A percentile compares a stretch with the other conserved stretches of the same genome.
phyloP scores from a whole-genome alignment of 2,888 invertebrate species.

The Tachina grossa region DNA sequence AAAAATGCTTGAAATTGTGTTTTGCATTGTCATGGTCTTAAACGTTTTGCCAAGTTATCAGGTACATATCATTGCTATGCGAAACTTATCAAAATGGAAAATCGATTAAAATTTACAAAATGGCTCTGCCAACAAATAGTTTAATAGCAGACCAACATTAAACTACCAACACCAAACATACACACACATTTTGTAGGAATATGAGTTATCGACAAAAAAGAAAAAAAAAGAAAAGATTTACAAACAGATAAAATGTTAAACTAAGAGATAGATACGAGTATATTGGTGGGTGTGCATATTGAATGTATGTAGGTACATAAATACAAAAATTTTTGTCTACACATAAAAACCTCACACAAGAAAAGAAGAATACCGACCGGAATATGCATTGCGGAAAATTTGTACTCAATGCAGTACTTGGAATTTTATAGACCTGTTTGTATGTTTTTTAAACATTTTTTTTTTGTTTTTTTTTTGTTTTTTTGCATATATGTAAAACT shows the following conservation, averaged over 20 bases:
- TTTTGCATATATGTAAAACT: neutral
- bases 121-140: slow-evolving; percentile 51
- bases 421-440: slow-evolving; percentile 16
- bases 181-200: slow-evolving; percentile 15
- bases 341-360: slow-evolving; percentile 11
- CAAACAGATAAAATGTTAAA: slow-evolving; percentile 46
- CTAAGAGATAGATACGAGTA: slow-evolving; percentile 1
- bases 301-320: neutral
- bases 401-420: slow-evolving; percentile 46
- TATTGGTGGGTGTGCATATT: slow-evolving; percentile 51
- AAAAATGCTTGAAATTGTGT: slow-evolving; percentile 23
- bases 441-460: slow-evolving; percentile 15
- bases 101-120: slow-evolving; percentile 73
- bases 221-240: neutral
- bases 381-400: slow-evolving; percentile 40
- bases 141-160: slow-evolving; percentile 40
- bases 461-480: neutral
- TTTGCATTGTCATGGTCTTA: slow-evolving; percentile 49
- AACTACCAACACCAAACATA: slow-evolving; percentile 1
- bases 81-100: slow-evolving; percentile 73
- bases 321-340: slow-evolving; percentile 35
- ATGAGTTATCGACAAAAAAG: slow-evolving; percentile 1
- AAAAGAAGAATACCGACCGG: neutral
- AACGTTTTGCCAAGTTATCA: slow-evolving; percentile 65
- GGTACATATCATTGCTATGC: slow-evolving; percentile 51